Base-by-base conservation (phyloP, 2,797 vertebrate species). In the Sebastes melanostomus region DNA sequence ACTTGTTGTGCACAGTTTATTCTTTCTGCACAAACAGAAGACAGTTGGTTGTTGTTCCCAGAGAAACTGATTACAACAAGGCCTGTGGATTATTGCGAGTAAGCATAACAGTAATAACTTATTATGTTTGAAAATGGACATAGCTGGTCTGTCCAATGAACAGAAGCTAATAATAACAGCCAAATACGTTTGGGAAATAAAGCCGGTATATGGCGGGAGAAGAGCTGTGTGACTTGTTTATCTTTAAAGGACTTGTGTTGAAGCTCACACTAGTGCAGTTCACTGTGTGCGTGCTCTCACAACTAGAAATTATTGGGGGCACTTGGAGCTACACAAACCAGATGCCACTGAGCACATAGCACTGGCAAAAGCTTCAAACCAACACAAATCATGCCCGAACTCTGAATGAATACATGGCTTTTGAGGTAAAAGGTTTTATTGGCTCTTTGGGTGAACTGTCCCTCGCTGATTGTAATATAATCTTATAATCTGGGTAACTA, bases 121-220 rank as follows among this genome's bases (percentile, higher is more conserved):
- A 14, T 72, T 69, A 30, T 61, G 50, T 70, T 62, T 54, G 9
- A 52, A 66, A 76, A 52, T 16, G 30, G 34, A 78, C 56, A 72
- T n/a, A 30, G 46, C 60, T 58, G 9, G 7, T n/a, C 68, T 81
- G 55, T 66, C 34, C 27, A 61, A 25, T 27, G 18, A 77, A 22
- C 6, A 61, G 32, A 68, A 46, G 22, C 20, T 2, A n/a, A 42
- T 56, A 60, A 58, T 25, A 70, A 77, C 10, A 70, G 14, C 4
- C 52, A 66, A 42, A 80, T 30, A 68, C 72, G 0, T 70, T 62
- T 72, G 77, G 80, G 77, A 81, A 83, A 85, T 85, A 85, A 80
- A 69, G 68, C 13, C 2, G 6, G 27, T 54, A 16, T 71, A 30
- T n/a, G 30, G 52, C n/a, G 29, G 13, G 6, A 24, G 42, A 30